Evolutionary conservation across 1,140 invertebrate species (phyloP).

Genomic region (Formica selysi): DNA sequence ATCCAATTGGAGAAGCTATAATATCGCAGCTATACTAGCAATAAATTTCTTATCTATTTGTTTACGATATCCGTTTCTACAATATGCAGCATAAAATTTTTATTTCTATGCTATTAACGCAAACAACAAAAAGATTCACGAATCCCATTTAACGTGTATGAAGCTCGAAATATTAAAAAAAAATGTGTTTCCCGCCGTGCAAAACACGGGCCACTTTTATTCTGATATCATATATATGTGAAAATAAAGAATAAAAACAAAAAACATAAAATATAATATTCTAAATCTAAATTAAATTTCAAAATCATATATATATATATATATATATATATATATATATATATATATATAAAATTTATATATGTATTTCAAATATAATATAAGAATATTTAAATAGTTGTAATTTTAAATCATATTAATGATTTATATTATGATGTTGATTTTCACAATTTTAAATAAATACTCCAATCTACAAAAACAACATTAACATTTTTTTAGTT

Average conservation of each 20-base stretch:
- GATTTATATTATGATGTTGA: not conserved
- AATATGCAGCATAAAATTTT: not conserved
- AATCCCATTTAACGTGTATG: not conserved
- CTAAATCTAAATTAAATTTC: not conserved
- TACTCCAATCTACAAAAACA: not conserved
- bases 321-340: too few species aligned
- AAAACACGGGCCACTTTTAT: not conserved
- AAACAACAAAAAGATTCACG: not conserved
- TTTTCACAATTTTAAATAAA: not conserved
- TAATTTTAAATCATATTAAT: not conserved
- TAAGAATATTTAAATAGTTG: slow-evolving; percentile 22
- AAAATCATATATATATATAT: not conserved
- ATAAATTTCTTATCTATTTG: slow-evolving; percentile 38
- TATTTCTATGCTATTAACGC: not conserved
- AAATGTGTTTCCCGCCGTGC: not conserved
- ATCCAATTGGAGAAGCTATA: slow-evolving; percentile 20
- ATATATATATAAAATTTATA: too few species aligned
- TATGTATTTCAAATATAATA: not conserved
- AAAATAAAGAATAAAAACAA: not conserved
- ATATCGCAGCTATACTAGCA: slow-evolving; percentile 4
- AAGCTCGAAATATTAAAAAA: not conserved
- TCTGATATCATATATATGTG: not conserved
- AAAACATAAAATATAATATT: not conserved
- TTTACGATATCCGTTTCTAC: not conserved
- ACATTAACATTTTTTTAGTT: not conserved